A percentile compares a stretch with the other conserved stretches of the same genome.
phyloP scores from a whole-genome alignment of 2,888 invertebrate genomes.

The Rotaria macrura region DNA sequence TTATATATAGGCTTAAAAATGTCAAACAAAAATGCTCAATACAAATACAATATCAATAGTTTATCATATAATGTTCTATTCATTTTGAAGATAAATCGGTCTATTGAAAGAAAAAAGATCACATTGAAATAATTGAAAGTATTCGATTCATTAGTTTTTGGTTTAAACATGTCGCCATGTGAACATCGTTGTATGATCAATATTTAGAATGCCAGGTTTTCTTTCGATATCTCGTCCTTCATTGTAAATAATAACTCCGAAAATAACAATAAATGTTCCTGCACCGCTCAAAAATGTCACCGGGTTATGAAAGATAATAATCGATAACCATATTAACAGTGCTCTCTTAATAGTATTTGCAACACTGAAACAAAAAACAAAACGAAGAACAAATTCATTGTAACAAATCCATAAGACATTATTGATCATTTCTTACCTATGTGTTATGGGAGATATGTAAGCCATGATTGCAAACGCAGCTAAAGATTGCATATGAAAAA shows the following conservation, averaged over 20 bases:
- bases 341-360: slow-evolving; percentile 69
- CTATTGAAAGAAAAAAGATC: no score
- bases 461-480: slow-evolving; percentile 69
- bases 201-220: neutral
- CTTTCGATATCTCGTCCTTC: slow-evolving; percentile 55
- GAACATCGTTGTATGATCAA: neutral
- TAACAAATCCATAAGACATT: no score
- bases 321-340: slow-evolving; percentile 64
- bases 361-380: no score
- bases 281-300: slow-evolving; percentile 64
- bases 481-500: slow-evolving; percentile 70
- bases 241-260: slow-evolving; percentile 65
- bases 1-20: neutral
- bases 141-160: neutral
- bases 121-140: no score
- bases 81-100: neutral
- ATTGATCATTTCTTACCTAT: slow-evolving; percentile 54
- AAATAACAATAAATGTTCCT: slow-evolving; percentile 62
- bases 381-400: no score
- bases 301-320: slow-evolving; percentile 64
- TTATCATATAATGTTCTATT: neutral
- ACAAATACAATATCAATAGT: neutral
- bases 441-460: slow-evolving; percentile 68
- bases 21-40: neutral
- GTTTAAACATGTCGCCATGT: slow-evolving; percentile 7